Base-by-base conservation (phyloP, 2,888 invertebrate species). In the Ennomos erosarius region DNA sequence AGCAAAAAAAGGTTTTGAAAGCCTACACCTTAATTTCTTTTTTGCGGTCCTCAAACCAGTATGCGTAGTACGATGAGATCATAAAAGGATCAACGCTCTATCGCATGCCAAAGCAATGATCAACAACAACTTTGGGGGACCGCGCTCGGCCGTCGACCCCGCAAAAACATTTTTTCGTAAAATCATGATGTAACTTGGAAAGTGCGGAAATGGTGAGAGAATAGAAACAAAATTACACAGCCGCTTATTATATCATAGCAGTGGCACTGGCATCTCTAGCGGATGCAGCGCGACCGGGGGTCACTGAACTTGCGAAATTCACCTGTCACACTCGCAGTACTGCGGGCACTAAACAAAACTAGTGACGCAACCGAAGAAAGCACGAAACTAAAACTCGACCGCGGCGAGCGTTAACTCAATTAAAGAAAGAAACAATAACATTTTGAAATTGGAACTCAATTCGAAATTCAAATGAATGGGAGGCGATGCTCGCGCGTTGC, bases 271-370 rank as follows among this genome's bases (percentile, higher is more conserved):
- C 80, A 86, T 82, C 80, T 81, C 78, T 76, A 74, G 78, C 80
- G 82, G 83, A 84, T 81, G 81, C 82, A 76, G 74, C 74, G 70
- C 75, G 82, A 79, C 75, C 81, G 74, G 78, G 75, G 90, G 88
- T 90, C 88, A 82, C 71, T 87, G 90, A 90, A 90, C 91, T 90
- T 86, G 90, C 90, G 76, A 90, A 91, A 87, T 83, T 84, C 84
- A 90, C 88, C 87, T 89, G 89, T 81, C 83, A 78, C 76, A 79
- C 77, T 45, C 83, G 78, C 76, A 79, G 77, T 45, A 26, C 85
- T 81, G 84, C 80, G 78, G 79, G 77, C 78, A 73, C 62, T 49
- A 42, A 77, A 81, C 80, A 80, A 78, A 74, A 77, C 77, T 64
- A 67, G 74, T 75, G 68, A 82, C 80, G 82, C 77, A 84, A 84